phyloP scores from a whole-genome alignment of 1,140 invertebrate species.

The Drosophila tropicalis region DNA sequence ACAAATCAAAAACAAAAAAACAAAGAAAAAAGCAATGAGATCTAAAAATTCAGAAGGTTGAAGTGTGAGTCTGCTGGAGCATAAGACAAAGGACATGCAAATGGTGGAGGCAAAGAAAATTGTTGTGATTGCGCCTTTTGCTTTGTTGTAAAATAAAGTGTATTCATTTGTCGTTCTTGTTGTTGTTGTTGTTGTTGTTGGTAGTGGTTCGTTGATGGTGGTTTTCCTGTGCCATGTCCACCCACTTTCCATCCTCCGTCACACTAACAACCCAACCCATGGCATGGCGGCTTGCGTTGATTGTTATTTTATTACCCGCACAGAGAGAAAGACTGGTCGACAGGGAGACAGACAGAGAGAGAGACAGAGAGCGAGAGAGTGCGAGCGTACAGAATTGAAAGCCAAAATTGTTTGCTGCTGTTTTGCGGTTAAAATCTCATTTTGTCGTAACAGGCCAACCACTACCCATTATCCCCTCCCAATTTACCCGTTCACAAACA shows the following conservation, averaged over 20 bases:
- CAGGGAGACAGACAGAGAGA: no score
- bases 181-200: conserved; percentile 1
- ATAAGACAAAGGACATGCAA: not conserved
- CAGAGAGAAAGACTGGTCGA: conserved; percentile 1
- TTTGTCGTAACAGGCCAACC: conserved; percentile 35
- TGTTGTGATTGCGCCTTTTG: conserved; percentile 5
- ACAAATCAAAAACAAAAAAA: conserved; percentile 18
- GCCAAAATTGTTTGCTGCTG: conserved; percentile 74
- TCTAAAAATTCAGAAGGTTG: not conserved
- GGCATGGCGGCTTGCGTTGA: conserved; percentile 73
- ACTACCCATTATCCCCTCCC: not conserved
- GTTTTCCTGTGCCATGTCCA: not conserved
- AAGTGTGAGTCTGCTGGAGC: not conserved
- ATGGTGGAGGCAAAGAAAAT: conserved; percentile 2
- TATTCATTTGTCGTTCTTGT: not conserved
- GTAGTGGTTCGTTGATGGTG: conserved; percentile 8
- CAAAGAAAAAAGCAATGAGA: not conserved
- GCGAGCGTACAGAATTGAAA: conserved; percentile 47
- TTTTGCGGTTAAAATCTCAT: conserved; percentile 77
- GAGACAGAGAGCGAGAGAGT: no score
- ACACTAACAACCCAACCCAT: not conserved
- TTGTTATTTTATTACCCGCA: conserved; percentile 75
- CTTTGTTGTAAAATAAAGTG: not conserved
- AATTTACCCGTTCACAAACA: not conserved
- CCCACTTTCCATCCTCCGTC: not conserved